Evolutionary conservation across 2,797 vertebrate species (phyloP).

Genomic region (Sebastes umbrosus): DNA sequence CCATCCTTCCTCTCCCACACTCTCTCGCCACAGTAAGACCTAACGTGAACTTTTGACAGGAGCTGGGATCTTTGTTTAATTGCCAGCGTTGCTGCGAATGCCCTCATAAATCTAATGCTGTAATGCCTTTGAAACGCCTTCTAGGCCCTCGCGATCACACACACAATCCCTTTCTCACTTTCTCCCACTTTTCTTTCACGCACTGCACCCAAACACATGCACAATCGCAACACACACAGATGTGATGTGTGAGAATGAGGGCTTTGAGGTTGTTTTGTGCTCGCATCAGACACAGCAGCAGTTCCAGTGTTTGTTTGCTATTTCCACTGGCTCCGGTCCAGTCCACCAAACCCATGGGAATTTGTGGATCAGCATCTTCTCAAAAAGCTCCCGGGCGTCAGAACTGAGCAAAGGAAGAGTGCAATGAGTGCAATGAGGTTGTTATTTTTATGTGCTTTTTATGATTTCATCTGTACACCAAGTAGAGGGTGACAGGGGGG

Average conservation of each 20-base stretch:
- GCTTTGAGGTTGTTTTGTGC: constrained; percentile 72
- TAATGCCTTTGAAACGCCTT: constrained; percentile 68
- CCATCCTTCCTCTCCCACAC: background rate
- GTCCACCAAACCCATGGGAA: constrained; percentile 75
- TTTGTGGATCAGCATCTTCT: constrained; percentile 79
- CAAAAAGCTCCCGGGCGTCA: constrained; percentile 66
- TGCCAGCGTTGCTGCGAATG: constrained; percentile 64
- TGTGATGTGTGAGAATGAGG: constrained; percentile 66
- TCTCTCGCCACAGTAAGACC: constrained; percentile 53
- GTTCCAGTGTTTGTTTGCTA: constrained; percentile 73
- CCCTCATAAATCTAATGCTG: constrained; percentile 67
- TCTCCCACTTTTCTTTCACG: constrained; percentile 26
- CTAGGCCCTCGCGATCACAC: constrained; percentile 33
- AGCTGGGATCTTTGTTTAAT: constrained; percentile 71
- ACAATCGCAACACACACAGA: constrained; percentile 48
- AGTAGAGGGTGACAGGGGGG: background rate
- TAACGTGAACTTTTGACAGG: constrained; percentile 75
- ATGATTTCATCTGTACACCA: constrained; percentile 22
- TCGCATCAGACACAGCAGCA: constrained; percentile 65
- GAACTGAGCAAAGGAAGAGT: constrained; percentile 41
- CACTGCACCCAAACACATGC: constrained; percentile 37
- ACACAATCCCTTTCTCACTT: constrained; percentile 18
- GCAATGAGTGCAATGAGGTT: constrained; percentile 44
- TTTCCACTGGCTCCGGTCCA: constrained; percentile 76
- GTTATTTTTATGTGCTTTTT: constrained; percentile 46